phyloP scores from a whole-genome alignment of 2,797 vertebrate species.

The Rhynchotus rufescens region DNA sequence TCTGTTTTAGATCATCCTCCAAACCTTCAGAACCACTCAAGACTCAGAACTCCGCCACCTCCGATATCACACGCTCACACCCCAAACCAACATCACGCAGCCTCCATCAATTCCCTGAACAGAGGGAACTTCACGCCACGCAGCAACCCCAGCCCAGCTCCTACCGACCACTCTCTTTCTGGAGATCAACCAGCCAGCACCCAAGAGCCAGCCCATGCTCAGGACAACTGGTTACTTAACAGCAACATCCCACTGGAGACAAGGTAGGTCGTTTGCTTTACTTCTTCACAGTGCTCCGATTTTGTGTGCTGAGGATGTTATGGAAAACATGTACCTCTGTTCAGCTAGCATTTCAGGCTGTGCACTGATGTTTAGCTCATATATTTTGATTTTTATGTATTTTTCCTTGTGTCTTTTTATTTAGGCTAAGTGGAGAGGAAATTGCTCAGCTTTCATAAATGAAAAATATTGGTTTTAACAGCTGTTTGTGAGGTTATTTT shows the following conservation, averaged over 20 bases:
- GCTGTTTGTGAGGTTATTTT: constrained; percentile 27
- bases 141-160: constrained; percentile 95
- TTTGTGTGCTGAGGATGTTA: background rate
- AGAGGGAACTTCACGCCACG: constrained; percentile 94
- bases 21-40: constrained; percentile 92
- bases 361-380: background rate
- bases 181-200: constrained; percentile 88
- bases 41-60: constrained; percentile 93
- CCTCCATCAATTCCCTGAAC: constrained; percentile 95
- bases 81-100: constrained; percentile 90
- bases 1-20: constrained; percentile 79
- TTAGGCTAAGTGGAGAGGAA: constrained; percentile 12
- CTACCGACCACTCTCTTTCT: constrained; percentile 92
- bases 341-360: background rate
- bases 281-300: background rate
- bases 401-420: constrained; percentile 16
- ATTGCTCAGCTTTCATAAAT: constrained; percentile 34
- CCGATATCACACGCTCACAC: constrained; percentile 93
- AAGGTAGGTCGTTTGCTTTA: constrained; percentile 81
- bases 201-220: constrained; percentile 88
- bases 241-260: constrained; percentile 99
- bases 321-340: background rate
- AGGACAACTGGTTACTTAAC: constrained; percentile 99
- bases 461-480: constrained; percentile 5
- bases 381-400: background rate